Conservation (phyloP, 2,888 invertebrate genomes). For the Sphecodes monilicornis region DNA sequence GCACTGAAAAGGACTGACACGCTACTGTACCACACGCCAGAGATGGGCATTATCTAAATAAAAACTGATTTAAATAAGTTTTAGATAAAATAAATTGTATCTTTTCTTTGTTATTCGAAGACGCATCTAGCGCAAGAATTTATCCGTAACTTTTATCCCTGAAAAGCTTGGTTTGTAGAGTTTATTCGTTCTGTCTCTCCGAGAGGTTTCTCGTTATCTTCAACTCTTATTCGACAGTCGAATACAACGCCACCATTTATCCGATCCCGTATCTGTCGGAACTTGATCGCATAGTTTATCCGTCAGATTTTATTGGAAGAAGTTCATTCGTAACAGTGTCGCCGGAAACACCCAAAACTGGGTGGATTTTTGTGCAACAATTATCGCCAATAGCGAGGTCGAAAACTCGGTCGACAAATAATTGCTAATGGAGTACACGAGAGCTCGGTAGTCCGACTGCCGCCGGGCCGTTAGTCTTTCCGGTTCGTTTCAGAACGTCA, state of each 20-base stretch:
- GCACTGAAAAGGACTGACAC: neutral
- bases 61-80: neutral
- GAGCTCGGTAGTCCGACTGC: neutral
- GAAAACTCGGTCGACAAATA: constrained; percentile 32
- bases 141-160: neutral
- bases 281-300: no score
- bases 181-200: neutral
- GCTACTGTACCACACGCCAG: no score
- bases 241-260: no score
- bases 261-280: no score
- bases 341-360: no score
- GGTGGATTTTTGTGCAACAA: constrained; percentile 63
- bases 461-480: neutral
- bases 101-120: neutral
- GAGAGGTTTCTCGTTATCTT: neutral
- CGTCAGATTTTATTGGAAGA: no score
- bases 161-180: neutral
- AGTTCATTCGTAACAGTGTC: no score
- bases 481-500: neutral
- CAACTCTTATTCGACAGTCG: no score
- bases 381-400: constrained; percentile 57
- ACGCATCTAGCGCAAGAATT: neutral
- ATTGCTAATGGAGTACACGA: neutral
- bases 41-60: no score
- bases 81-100: neutral